phyloP scores from a whole-genome alignment of 1,140 invertebrate genomes.

The Panagrolaimus sp. region DNA sequence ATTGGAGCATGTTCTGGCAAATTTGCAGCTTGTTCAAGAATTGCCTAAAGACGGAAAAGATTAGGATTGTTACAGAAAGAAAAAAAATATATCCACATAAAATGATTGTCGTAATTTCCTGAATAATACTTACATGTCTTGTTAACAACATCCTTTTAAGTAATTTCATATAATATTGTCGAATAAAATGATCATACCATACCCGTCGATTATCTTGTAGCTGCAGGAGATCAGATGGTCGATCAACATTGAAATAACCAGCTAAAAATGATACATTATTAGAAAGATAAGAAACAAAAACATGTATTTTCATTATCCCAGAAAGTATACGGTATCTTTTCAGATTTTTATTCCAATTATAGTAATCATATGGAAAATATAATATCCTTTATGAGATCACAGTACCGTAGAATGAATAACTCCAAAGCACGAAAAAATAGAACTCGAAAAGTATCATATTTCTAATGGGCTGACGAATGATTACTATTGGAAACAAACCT shows the following conservation, averaged over 20 bases:
- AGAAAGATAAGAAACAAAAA: background rate
- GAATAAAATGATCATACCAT: constrained; percentile 24
- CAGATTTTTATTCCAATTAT: no score
- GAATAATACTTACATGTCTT: constrained; percentile 29
- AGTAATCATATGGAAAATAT: no score
- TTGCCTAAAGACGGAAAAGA: constrained; percentile 13
- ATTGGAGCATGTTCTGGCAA: background rate
- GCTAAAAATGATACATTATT: background rate
- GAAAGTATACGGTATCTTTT: no score
- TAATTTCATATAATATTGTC: constrained; percentile 23
- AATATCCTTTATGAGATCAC: no score
- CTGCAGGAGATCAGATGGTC: constrained; percentile 7
- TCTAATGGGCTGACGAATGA: no score
- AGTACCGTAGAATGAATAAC: no score
- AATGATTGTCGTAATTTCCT: no score
- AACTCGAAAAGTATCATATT: no score
- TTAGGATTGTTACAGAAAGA: no score
- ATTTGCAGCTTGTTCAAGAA: constrained; percentile 20
- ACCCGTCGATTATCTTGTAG: constrained; percentile 17
- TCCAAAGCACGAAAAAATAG: no score
- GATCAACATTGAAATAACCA: constrained; percentile 16
- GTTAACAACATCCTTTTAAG: constrained; percentile 13
- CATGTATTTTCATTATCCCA: no score
- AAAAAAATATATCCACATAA: no score
- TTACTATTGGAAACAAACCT: background rate